A percentile compares a stretch with the other conserved stretches of the same genome.
Conservation (phyloP, 2,113 vertebrate species). For the Panthera tigris region DNA sequence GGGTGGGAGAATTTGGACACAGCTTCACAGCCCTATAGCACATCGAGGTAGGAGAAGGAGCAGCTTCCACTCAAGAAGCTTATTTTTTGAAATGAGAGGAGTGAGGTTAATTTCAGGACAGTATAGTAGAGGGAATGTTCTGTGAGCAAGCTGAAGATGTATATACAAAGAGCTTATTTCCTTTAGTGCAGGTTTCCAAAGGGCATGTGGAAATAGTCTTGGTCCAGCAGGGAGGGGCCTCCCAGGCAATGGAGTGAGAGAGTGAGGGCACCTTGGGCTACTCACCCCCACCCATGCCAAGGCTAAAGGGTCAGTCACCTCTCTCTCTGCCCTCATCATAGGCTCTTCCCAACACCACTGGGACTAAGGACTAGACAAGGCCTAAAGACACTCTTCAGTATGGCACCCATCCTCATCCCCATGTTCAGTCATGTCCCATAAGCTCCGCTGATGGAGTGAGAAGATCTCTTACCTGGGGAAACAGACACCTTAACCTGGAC, state of each 20-base stretch:
- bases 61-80: not conserved
- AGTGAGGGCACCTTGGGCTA: not conserved
- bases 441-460: not conserved
- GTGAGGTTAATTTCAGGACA: not conserved
- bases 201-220: no score
- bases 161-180: not conserved
- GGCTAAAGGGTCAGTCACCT: not conserved
- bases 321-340: not conserved
- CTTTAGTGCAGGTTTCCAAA: not conserved
- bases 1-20: not conserved
- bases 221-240: not conserved
- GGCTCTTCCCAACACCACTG: not conserved
- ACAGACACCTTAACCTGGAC: not conserved
- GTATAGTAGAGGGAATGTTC: not conserved
- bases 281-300: not conserved
- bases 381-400: not conserved
- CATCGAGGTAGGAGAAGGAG: not conserved
- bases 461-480: constrained; percentile 51
- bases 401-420: not conserved
- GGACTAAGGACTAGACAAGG: not conserved
- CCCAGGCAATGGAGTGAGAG: not conserved
- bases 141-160: not conserved
- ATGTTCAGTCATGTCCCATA: no score
- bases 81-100: not conserved
- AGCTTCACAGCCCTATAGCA: not conserved